Conservation (phyloP, 2,797 vertebrate species). For the Tadarida brasiliensis region DNA sequence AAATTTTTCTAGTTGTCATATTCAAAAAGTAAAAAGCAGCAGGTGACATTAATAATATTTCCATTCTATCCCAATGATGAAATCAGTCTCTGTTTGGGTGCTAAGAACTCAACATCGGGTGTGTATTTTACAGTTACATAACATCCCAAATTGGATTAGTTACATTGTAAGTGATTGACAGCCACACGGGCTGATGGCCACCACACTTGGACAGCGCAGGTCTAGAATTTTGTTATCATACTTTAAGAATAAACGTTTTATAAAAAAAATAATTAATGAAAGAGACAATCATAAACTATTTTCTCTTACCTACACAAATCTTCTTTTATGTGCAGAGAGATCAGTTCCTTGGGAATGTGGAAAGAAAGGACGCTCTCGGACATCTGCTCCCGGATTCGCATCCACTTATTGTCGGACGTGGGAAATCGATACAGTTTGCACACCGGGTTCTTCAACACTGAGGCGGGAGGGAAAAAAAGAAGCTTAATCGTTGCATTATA, state of each 20-base stretch:
- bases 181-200: neutral
- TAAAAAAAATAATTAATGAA: neutral
- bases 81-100: neutral
- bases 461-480: constrained; percentile 50
- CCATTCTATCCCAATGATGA: neutral
- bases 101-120: neutral
- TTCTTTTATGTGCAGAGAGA: constrained; percentile 95
- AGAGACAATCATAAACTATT: neutral
- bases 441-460: constrained; percentile 96
- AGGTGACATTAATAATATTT: constrained; percentile 11
- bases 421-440: constrained; percentile 98
- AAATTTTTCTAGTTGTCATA: neutral
- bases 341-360: constrained; percentile 96
- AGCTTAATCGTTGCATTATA: neutral
- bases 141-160: neutral
- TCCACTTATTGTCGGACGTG: constrained; percentile 96
- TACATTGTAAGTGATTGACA: neutral
- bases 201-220: no score
- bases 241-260: neutral
- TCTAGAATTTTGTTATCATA: neutral
- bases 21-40: neutral
- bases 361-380: constrained; percentile 96
- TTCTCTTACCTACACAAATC: constrained; percentile 94
- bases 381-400: constrained; percentile 97
- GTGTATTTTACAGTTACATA: neutral